Percentiles rank a stretch among this genome's conserved stretches.
phyloP scores from a whole-genome alignment of 1,140 invertebrate species.

The Drosophila biarmipes region DNA sequence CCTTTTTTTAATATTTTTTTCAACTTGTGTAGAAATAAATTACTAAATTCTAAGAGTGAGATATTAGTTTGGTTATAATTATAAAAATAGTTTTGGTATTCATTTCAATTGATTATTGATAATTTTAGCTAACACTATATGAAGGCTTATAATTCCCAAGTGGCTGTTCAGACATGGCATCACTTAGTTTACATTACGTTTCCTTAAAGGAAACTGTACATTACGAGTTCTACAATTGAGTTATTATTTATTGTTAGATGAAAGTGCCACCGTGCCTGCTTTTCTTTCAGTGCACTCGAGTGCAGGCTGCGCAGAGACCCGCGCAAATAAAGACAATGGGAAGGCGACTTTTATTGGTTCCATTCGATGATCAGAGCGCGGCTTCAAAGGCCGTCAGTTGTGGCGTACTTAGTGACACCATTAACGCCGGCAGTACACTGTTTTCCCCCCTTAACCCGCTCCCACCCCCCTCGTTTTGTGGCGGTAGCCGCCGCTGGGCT shows the following conservation, averaged over 20 bases:
- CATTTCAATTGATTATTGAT: too few relatives aligned
- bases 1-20: too few relatives aligned
- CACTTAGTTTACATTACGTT: too few relatives aligned
- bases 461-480: not conserved
- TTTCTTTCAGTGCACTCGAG: conserved; percentile 28
- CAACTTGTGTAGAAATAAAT: too few relatives aligned
- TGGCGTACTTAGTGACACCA: conserved; percentile 82
- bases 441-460: not conserved
- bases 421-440: conserved; percentile 55
- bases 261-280: too few relatives aligned
- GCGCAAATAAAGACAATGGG: conserved; percentile 79
- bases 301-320: conserved; percentile 29
- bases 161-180: not conserved
- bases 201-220: too few relatives aligned
- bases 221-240: too few relatives aligned
- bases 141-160: not conserved
- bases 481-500: conserved; percentile 32
- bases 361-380: conserved; percentile 81
- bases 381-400: conserved; percentile 54
- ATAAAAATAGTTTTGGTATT: too few relatives aligned
- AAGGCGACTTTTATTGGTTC: conserved; percentile 83
- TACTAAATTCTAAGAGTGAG: too few relatives aligned
- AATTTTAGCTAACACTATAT: too few relatives aligned
- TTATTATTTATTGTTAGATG: too few relatives aligned
- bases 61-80: too few relatives aligned